phyloP scores from a whole-genome alignment of 2,888 invertebrate species.

The Phortica okadai region DNA sequence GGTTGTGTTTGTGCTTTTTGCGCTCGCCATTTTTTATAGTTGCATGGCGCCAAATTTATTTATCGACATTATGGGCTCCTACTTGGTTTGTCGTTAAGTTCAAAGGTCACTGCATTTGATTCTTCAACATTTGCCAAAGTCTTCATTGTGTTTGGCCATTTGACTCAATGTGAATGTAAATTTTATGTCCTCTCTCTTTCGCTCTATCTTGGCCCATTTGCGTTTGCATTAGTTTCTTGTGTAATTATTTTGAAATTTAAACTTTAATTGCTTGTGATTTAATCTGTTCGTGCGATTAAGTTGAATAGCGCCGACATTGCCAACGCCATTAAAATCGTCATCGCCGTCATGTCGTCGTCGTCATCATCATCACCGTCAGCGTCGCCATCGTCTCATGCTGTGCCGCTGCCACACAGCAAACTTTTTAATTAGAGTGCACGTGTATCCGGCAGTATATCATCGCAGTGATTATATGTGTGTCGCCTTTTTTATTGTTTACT shows the following conservation, averaged over 20 bases:
- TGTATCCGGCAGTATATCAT: neutral
- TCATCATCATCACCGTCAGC: neutral
- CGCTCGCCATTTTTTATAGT: conserved; percentile 29
- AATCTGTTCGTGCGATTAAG: conserved; percentile 22
- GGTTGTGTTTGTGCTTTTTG: neutral
- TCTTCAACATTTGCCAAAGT: conserved; percentile 32
- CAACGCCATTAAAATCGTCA: conserved; percentile 9
- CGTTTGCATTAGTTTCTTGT: neutral
- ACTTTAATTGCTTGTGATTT: conserved; percentile 23
- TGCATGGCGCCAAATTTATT: conserved; percentile 31
- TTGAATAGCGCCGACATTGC: neutral
- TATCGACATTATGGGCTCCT: conserved; percentile 21
- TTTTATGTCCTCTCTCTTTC: conserved; percentile 35
- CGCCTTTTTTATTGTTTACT: conserved; percentile 43
- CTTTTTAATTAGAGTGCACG: conserved; percentile 16
- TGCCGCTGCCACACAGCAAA: neutral
- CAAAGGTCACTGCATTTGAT: conserved; percentile 25
- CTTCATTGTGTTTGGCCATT: conserved; percentile 45
- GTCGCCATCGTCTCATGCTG: conserved; percentile 7
- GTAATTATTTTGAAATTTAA: conserved; percentile 26
- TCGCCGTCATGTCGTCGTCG: neutral
- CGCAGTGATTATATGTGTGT: conserved; percentile 31
- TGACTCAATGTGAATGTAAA: conserved; percentile 16
- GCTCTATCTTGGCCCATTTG: conserved; percentile 53
- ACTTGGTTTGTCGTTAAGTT: conserved; percentile 9